Percentiles rank a stretch among this genome's conserved stretches.
These are phyloP conservation scores for Siphlonurus alternatus DNA, from an alignment of 2,888 invertebrate species.

Conservation along the genomic window DNA sequence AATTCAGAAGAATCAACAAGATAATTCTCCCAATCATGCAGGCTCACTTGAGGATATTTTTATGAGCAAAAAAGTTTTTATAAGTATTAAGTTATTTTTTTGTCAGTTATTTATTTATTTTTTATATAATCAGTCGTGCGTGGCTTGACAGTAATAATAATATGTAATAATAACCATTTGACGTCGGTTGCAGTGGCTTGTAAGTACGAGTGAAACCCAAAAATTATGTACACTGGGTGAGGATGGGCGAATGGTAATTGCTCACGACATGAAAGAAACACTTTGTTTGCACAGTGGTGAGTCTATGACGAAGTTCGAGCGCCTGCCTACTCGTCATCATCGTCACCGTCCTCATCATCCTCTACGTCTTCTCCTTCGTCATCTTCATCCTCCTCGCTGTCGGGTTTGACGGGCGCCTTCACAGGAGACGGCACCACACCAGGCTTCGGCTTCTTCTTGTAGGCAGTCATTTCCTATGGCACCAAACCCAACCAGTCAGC, in stretches of 20 bases:
- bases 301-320: conserved; percentile 19
- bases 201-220: conserved; percentile 9
- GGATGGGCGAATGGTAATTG: conserved; percentile 16
- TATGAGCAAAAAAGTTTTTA: neutral
- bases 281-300: conserved; percentile 6
- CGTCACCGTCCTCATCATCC: conserved; percentile 45
- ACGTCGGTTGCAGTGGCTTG: neutral
- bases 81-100: neutral
- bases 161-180: too few relatives aligned
- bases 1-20: too few relatives aligned
- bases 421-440: conserved; percentile 22
- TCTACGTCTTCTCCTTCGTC: conserved; percentile 37
- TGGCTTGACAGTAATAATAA: neutral
- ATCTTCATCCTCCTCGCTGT: conserved; percentile 35
- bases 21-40: too few relatives aligned
- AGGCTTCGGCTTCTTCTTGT: conserved; percentile 52
- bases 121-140: neutral
- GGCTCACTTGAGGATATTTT: neutral
- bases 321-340: conserved; percentile 33
- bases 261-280: conserved; percentile 9
- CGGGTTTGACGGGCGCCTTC: conserved; percentile 15
- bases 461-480: conserved; percentile 74
- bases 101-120: conserved; percentile 5
- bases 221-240: conserved; percentile 26
- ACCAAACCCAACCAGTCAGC: conserved; percentile 21